phyloP scores from a whole-genome alignment of 2,888 invertebrate species.

The Lepidochitona cinerea region DNA sequence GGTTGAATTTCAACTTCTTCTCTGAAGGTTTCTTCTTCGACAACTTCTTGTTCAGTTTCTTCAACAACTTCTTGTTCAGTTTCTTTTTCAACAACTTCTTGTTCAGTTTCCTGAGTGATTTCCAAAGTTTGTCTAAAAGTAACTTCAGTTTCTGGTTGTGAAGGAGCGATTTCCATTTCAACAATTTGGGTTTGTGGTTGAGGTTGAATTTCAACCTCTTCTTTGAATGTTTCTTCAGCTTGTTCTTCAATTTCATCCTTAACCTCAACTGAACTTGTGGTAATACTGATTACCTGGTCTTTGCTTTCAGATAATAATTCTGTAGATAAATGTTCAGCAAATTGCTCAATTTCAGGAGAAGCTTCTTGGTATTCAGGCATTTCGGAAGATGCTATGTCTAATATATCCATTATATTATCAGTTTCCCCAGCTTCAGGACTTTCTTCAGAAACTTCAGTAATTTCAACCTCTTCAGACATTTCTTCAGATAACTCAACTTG shows the following conservation, averaged over 20 bases:
- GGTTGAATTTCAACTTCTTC: conserved; percentile 7
- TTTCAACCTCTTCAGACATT: conserved; percentile 7
- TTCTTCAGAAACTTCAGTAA: neutral
- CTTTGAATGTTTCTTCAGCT: conserved; percentile 6
- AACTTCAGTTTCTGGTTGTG: conserved; percentile 6
- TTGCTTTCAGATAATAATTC: neutral
- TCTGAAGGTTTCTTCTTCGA: conserved; percentile 33
- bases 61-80: conserved; percentile 14
- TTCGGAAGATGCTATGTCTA: neutral
- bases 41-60: conserved; percentile 5
- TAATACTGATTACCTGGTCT: neutral
- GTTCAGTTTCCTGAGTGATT: neutral
- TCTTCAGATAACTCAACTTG: conserved; percentile 27
- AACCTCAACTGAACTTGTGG: neutral
- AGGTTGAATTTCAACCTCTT: conserved; percentile 10
- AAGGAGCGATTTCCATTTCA: conserved; percentile 9
- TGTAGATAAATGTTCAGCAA: neutral
- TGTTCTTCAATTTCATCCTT: neutral
- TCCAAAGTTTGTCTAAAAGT: conserved; percentile 7
- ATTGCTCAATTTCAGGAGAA: neutral
- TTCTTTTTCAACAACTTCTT: conserved; percentile 14
- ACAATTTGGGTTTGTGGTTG: conserved; percentile 19
- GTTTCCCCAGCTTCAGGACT: neutral
- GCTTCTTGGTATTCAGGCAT: neutral
- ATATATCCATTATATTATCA: neutral